Percentiles rank a stretch among this genome's conserved stretches.
phyloP scores from a whole-genome alignment of 1,140 invertebrate genomes.

The Aphidius gifuensis region DNA sequence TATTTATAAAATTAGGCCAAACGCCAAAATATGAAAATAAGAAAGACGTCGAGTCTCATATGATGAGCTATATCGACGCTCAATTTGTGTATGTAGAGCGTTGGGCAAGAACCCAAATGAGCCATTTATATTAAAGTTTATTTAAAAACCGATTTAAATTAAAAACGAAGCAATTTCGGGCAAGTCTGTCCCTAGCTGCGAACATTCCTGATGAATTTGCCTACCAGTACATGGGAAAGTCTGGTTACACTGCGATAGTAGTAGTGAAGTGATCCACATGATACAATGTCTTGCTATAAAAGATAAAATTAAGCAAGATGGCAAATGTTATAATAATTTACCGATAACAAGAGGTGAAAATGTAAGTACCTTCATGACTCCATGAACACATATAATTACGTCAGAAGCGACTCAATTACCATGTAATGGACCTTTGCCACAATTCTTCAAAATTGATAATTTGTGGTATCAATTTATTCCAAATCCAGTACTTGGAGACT shows the following conservation, averaged over 20 bases:
- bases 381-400: too few relatives aligned
- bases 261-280: constrained; percentile 22
- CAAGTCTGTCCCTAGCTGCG: constrained; percentile 10
- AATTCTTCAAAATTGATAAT: too few relatives aligned
- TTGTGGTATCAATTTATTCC: too few relatives aligned
- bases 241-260: constrained; percentile 22
- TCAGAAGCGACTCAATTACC: too few relatives aligned
- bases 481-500: too few relatives aligned
- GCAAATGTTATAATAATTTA: constrained; percentile 29
- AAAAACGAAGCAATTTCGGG: constrained; percentile 2
- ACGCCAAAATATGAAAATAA: too few relatives aligned
- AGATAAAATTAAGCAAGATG: constrained; percentile 1
- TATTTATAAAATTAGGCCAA: background rate
- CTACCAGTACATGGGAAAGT: constrained; percentile 23
- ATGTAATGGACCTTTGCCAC: too few relatives aligned
- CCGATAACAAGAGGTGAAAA: constrained; percentile 2
- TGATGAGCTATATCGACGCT: constrained; percentile 20
- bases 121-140: constrained; percentile 9
- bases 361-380: too few relatives aligned
- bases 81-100: constrained; percentile 23
- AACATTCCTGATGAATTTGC: constrained; percentile 25
- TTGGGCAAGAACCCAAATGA: constrained; percentile 10
- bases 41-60: background rate
- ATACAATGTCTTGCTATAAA: constrained; percentile 24
- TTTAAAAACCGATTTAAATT: constrained; percentile 1